Evolutionary conservation across 1,140 invertebrate species (phyloP).

Genomic region (Drosophila asahinai): DNA sequence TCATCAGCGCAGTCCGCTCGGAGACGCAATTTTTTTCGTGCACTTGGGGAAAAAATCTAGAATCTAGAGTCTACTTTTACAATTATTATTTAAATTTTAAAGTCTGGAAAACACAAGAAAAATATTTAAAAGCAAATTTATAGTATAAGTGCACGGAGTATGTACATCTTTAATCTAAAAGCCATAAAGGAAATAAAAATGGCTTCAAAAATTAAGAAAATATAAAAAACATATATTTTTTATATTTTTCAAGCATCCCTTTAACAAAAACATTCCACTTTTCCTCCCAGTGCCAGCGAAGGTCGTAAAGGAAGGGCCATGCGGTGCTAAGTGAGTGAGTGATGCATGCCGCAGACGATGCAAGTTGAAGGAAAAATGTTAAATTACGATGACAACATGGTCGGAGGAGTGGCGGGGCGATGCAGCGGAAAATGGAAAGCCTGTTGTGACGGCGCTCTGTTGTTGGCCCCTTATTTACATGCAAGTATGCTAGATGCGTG

Average conservation of each 20-base stretch:
- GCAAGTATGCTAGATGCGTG: conserved; percentile 74
- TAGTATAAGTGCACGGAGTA: too few species aligned
- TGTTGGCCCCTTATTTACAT: conserved; percentile 59
- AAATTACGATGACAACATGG: conserved; percentile 72
- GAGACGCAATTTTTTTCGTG: conserved; percentile 67
- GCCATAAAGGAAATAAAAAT: too few species aligned
- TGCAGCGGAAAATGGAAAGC: conserved; percentile 8
- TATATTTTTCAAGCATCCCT: too few species aligned
- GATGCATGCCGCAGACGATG: conserved; percentile 77
- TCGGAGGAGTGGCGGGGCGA: not conserved
- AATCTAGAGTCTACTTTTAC: too few species aligned
- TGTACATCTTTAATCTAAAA: too few species aligned
- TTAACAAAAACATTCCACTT: too few species aligned
- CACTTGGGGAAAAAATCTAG: not conserved
- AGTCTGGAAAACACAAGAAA: not conserved
- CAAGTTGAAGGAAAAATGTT: conserved; percentile 80
- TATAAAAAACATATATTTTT: too few species aligned
- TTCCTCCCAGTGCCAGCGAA: conserved; percentile 9
- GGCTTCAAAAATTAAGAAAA: too few species aligned
- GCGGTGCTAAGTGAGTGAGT: conserved; percentile 77
- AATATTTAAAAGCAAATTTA: too few species aligned
- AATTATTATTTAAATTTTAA: not conserved
- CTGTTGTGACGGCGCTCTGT: conserved; percentile 28
- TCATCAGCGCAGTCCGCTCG: conserved; percentile 61
- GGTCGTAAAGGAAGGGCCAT: not conserved